Conservation (phyloP, 2,113 vertebrate genomes). For the Tragelaphus buxtoni region DNA sequence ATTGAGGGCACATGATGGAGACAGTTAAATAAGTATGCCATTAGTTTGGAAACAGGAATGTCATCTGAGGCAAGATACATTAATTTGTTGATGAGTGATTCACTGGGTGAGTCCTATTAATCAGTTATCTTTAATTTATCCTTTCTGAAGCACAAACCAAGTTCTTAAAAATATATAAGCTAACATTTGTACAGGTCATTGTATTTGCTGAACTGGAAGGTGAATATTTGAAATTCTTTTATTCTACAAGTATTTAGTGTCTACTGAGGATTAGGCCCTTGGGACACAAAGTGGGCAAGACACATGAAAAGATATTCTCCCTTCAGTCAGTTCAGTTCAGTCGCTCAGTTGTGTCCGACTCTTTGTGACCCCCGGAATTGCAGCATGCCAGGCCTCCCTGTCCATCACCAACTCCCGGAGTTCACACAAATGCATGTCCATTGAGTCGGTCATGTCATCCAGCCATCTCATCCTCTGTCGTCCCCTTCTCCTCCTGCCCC, state of each 20-base stretch:
- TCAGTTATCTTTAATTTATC: not conserved
- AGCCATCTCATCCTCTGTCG: too few relatives aligned
- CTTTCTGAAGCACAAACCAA: not conserved
- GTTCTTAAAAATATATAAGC: not conserved
- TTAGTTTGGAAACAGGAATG: slow-evolving; percentile 27
- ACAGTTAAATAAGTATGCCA: not conserved
- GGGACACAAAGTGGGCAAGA: not conserved
- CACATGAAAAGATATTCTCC: not conserved
- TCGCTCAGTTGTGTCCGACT: too few relatives aligned
- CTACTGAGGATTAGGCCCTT: not conserved
- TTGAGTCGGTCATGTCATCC: too few relatives aligned
- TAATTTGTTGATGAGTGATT: slow-evolving; percentile 31
- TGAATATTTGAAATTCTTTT: not conserved
- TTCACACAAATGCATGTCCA: too few relatives aligned
- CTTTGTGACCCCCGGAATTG: too few relatives aligned
- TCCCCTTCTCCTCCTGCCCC: too few relatives aligned
- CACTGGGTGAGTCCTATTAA: not conserved
- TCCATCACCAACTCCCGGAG: too few relatives aligned
- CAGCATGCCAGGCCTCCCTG: too few relatives aligned
- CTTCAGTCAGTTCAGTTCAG: too few relatives aligned
- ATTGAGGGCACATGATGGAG: not conserved
- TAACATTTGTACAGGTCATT: not conserved
- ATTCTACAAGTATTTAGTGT: not conserved
- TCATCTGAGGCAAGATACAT: not conserved
- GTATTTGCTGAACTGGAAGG: not conserved